Evolutionary conservation across 2,888 invertebrate genomes (phyloP).

Genomic region (Volucella inflata): DNA sequence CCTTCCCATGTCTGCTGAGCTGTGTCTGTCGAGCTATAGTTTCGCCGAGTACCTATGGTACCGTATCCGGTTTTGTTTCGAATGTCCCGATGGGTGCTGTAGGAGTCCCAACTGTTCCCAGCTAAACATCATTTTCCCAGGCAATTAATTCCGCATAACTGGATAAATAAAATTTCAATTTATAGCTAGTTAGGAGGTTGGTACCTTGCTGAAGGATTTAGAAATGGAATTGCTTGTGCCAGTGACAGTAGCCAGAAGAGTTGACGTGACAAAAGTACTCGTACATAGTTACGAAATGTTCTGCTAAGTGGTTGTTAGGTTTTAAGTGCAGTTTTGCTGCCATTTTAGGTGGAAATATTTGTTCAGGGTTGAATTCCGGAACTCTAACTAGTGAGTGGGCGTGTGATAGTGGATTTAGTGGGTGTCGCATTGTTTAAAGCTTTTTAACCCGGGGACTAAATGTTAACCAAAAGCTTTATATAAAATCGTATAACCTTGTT

Average conservation of each 20-base stretch:
- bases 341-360: constrained; percentile 20
- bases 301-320: neutral
- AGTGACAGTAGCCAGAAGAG: neutral
- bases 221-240: too few species aligned
- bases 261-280: neutral
- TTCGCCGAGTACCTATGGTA: too few species aligned
- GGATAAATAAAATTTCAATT: constrained; percentile 70
- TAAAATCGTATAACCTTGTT: neutral
- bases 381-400: too few species aligned
- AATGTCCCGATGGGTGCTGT: constrained; percentile 11
- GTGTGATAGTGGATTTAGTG: neutral
- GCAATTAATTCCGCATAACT: constrained; percentile 70
- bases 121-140: constrained; percentile 55
- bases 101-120: constrained; percentile 30
- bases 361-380: constrained; percentile 3
- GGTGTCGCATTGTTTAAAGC: too few species aligned
- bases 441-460: neutral
- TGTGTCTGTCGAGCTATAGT: neutral
- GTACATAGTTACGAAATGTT: constrained; percentile 5
- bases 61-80: neutral
- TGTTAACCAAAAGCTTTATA: neutral
- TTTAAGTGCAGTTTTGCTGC: constrained; percentile 18
- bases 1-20: neutral
- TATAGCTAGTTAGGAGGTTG: neutral
- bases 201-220: too few species aligned